phyloP scores from a whole-genome alignment of 2,797 vertebrate genomes.

The Ibycter americanus region DNA sequence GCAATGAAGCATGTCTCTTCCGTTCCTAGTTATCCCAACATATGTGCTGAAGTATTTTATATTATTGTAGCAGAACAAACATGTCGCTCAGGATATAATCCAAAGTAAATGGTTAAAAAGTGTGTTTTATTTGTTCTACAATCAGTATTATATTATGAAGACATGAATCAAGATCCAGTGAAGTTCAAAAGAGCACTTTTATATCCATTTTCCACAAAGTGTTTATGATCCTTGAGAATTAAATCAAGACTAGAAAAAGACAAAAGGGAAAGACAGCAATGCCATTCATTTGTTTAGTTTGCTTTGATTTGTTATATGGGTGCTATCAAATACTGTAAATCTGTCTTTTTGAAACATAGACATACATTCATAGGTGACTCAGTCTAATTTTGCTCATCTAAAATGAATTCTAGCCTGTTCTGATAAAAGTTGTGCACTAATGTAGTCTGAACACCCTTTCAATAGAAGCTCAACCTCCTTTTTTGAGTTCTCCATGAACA shows the following conservation, averaged over 20 bases:
- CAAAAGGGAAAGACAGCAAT: neutral
- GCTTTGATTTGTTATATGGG: neutral
- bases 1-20: accelerated
- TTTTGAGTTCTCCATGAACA: neutral
- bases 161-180: neutral
- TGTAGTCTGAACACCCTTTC: neutral
- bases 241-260: neutral
- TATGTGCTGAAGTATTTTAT: neutral
- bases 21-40: neutral
- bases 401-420: neutral
- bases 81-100: neutral
- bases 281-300: neutral
- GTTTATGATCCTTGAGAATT: neutral
- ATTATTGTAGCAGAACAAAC: neutral
- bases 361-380: neutral
- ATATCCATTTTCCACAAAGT: neutral
- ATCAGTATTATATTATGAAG: neutral
- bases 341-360: neutral
- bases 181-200: neutral
- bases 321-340: neutral
- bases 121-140: neutral
- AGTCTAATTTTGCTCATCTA: neutral
- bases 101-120: neutral
- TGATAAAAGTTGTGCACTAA: neutral
- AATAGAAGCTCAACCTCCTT: neutral